Percentiles rank a stretch among this genome's conserved stretches.
Evolutionary conservation across 2,797 vertebrate species (phyloP).

Genomic region (Sebastes wilsoni): DNA sequence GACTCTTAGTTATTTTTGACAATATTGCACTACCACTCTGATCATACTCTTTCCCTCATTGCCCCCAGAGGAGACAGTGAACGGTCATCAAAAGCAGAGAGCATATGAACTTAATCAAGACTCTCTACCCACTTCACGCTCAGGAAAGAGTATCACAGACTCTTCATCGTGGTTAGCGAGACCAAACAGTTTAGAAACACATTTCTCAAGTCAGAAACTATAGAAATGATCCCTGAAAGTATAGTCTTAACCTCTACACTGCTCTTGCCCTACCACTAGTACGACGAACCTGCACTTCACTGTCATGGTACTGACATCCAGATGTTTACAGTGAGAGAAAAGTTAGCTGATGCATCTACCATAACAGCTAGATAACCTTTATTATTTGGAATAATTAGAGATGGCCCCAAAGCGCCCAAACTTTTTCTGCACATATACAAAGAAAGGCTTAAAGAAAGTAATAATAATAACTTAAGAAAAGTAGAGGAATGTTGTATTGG

Average conservation of each 20-base stretch:
- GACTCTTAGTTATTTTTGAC: not conserved
- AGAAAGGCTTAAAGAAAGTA: too few species aligned
- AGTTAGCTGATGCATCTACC: too few species aligned
- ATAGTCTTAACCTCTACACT: conserved; percentile 9
- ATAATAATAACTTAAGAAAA: too few species aligned
- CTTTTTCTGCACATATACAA: accelerated
- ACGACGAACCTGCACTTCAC: accelerated
- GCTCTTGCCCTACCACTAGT: accelerated
- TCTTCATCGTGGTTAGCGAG: conserved; percentile 78
- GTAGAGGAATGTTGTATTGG: not conserved
- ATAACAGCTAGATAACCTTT: too few species aligned
- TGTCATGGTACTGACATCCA: conserved; percentile 16
- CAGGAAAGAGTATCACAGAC: not conserved
- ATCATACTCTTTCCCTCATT: conserved; percentile 27
- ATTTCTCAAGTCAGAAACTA: conserved; percentile 76
- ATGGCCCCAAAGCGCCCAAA: too few species aligned
- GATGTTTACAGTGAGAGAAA: accelerated
- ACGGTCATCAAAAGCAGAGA: conserved; percentile 69
- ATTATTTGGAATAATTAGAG: too few species aligned
- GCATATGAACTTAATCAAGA: accelerated
- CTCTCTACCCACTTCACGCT: conserved; percentile 50
- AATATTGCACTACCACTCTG: conserved; percentile 41
- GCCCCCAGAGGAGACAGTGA: not conserved
- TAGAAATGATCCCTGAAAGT: conserved; percentile 87
- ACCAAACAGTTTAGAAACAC: conserved; percentile 69